Evolutionary conservation across 2,888 invertebrate genomes (phyloP).

Genomic region (Drosophila macrospina): DNA sequence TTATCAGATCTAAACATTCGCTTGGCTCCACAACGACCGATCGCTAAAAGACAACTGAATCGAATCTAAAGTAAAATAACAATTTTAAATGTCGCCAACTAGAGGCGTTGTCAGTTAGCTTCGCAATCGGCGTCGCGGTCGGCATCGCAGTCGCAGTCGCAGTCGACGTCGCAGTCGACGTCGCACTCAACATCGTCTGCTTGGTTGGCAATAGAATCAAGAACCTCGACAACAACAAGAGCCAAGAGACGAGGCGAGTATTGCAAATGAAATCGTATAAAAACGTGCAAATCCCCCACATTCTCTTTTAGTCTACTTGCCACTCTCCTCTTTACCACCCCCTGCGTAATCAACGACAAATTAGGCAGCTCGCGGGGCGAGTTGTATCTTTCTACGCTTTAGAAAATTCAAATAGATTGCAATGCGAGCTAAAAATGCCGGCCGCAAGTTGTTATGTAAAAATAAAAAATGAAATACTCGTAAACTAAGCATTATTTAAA

Average conservation of each 20-base stretch:
- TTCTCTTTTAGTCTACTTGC: conserved; percentile 35
- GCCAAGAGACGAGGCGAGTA: conserved; percentile 11
- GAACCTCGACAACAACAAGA: conserved; percentile 4
- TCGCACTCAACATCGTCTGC: conserved; percentile 6
- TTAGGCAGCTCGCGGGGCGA: not conserved
- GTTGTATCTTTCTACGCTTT: conserved; percentile 55
- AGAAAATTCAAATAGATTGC: conserved; percentile 54
- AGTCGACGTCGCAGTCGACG: conserved; percentile 6
- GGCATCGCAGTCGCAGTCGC: conserved; percentile 14
- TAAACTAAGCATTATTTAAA: conserved; percentile 17
- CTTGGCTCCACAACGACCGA: conserved; percentile 55
- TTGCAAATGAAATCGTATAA: conserved; percentile 30
- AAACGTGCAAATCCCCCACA: conserved; percentile 66
- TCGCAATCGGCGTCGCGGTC: conserved; percentile 14
- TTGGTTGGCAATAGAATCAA: conserved; percentile 20
- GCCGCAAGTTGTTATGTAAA: conserved; percentile 70
- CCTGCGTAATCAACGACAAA: too few species aligned
- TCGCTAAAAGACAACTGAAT: conserved; percentile 67
- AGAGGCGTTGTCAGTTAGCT: conserved; percentile 13
- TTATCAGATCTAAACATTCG: conserved; percentile 8
- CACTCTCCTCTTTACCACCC: too few species aligned
- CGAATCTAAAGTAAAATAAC: conserved; percentile 40
- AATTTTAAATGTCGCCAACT: conserved; percentile 57
- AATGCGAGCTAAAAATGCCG: conserved; percentile 48
- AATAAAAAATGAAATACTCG: conserved; percentile 12